Percentiles rank a stretch among this genome's conserved stretches.
phyloP scores from a whole-genome alignment of 2,888 invertebrate species.

The Hanleya hanleyi region DNA sequence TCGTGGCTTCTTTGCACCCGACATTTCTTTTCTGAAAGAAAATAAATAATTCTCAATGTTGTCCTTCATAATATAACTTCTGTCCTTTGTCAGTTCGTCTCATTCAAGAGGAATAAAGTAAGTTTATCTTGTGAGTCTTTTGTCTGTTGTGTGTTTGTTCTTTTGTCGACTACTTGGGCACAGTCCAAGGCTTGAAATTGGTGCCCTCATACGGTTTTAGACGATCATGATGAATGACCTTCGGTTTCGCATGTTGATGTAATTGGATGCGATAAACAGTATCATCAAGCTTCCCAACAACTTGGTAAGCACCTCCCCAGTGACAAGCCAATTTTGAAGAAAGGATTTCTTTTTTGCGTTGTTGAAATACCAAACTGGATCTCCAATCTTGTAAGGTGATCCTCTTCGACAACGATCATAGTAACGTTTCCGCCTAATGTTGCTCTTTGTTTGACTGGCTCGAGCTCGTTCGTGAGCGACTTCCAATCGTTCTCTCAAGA shows the following conservation, averaged over 20 bases:
- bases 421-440: neutral
- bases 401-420: neutral
- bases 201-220: neutral
- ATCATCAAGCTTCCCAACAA: neutral
- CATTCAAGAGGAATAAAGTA: too few relatives aligned
- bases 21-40: too few relatives aligned
- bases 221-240: neutral
- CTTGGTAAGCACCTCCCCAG: neutral
- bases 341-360: neutral
- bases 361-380: neutral
- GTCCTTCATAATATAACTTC: too few relatives aligned
- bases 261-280: neutral
- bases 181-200: too few relatives aligned
- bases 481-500: neutral
- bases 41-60: too few relatives aligned
- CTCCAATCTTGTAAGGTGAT: neutral
- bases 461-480: neutral
- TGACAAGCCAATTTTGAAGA: neutral
- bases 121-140: too few relatives aligned
- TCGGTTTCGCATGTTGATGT: neutral
- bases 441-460: neutral
- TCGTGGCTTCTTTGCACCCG: too few relatives aligned
- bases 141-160: too few relatives aligned
- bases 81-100: too few relatives aligned
- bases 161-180: too few relatives aligned